Conservation (phyloP, 2,888 invertebrate species). For the Caenorhabditis becei region DNA sequence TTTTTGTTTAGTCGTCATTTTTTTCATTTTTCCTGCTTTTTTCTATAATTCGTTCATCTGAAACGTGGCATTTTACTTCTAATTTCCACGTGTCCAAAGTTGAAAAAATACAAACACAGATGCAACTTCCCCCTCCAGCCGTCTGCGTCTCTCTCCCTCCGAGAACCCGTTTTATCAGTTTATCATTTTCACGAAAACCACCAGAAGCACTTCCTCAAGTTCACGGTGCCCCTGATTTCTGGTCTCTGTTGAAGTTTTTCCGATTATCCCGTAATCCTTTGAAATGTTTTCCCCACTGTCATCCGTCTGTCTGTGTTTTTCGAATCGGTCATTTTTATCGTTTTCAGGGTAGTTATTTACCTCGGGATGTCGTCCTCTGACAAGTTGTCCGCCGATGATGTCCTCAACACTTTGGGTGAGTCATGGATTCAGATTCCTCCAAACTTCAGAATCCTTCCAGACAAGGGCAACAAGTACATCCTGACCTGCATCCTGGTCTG, state of each 20-base stretch:
- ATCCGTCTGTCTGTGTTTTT: neutral
- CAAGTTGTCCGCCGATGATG: conserved; percentile 59
- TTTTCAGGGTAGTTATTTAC: conserved; percentile 34
- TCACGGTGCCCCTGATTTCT: too few species aligned
- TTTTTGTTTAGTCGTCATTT: conserved; percentile 6
- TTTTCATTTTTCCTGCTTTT: conserved; percentile 16
- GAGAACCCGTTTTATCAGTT: conserved; percentile 9
- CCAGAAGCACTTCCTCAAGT: too few species aligned
- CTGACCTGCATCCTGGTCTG: conserved; percentile 57
- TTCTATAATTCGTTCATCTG: too few species aligned
- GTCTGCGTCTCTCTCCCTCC: neutral
- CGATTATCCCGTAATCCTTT: neutral
- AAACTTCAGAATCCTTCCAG: conserved; percentile 23
- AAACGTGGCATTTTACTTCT: too few species aligned
- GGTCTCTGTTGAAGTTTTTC: too few species aligned
- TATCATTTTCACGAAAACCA: conserved; percentile 10
- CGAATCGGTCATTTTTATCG: neutral
- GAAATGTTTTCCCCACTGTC: too few species aligned
- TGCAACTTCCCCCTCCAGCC: too few species aligned
- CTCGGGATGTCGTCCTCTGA: conserved; percentile 36
- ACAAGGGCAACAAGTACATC: conserved; percentile 38
- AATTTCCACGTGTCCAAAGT: too few species aligned
- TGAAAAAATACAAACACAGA: too few species aligned
- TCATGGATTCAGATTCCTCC: neutral
- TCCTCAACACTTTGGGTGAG: conserved; percentile 55